Evolutionary conservation across 2,113 vertebrate genomes (phyloP).

Genomic region (Ascaphus truei): DNA sequence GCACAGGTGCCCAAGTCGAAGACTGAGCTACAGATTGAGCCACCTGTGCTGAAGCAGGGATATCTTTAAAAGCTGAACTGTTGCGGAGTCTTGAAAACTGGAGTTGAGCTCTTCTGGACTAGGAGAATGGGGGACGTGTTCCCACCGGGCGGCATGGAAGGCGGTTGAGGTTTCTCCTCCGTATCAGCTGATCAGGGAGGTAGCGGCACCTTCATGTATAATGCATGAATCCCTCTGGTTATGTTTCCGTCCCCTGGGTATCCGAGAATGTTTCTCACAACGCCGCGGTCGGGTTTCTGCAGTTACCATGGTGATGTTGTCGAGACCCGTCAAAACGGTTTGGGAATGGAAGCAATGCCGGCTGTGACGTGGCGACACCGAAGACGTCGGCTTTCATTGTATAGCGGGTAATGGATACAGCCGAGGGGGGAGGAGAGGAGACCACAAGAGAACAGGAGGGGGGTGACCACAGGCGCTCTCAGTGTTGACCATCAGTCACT

Average conservation of each 20-base stretch:
- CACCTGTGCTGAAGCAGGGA: too few species aligned
- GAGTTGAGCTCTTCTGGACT: too few species aligned
- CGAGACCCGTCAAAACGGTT: neutral
- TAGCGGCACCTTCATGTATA: neutral
- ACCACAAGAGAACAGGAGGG: neutral
- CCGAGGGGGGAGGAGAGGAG: neutral
- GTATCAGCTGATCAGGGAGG: neutral
- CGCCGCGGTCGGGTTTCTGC: neutral
- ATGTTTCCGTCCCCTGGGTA: neutral
- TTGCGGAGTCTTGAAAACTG: too few species aligned
- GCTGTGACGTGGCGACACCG: neutral
- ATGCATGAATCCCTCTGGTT: neutral
- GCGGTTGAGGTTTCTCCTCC: neutral
- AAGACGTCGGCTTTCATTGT: slow-evolving; percentile 11
- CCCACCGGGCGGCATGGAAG: too few species aligned
- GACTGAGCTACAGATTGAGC: too few species aligned
- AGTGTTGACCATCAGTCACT: neutral
- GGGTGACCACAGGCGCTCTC: neutral
- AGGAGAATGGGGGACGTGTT: too few species aligned
- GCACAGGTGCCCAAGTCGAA: too few species aligned
- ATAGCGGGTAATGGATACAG: slow-evolving; percentile 15
- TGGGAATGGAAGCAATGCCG: neutral
- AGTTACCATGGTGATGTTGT: slow-evolving; percentile 5
- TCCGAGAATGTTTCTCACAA: neutral
- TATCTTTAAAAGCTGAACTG: too few species aligned